Evolutionary conservation across 2,797 vertebrate genomes (phyloP), one percentile per base, ranked within the genome.

Genomic region (Oryzias dopingdopingensis): DNA sequence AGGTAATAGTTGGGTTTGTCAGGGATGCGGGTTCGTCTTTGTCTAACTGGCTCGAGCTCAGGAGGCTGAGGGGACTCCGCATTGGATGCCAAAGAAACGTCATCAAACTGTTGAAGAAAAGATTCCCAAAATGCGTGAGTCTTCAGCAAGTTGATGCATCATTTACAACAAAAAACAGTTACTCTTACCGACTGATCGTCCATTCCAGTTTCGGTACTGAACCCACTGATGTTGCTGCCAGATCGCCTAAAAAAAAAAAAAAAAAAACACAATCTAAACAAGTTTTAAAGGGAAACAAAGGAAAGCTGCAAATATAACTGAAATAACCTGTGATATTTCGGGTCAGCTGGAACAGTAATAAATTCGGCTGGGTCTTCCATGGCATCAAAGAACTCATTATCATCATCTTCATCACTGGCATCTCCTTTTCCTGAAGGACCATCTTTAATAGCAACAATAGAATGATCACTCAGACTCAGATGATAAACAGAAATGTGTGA

Each of bases 1-100:
- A 97, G 94, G 83, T 95, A 98, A 70, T 96, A 96, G 87, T 98
- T 97, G 41, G 96, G 96, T 85, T 98, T 97, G 86, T 97, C 93
- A 0, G 95, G 94, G 60, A 98, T 96, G 46, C 92, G 90, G 23
- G 91, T 91, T 72, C 96, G 92, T 77, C 95, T 84, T 90, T 83
- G 95, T 89, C 83, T 92, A 83, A 91, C 88, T 79, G 81, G 92
- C 82, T 89, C 95, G 59, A 79, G 86, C 90, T 80, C 93, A 63
- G 84, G 91, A 63, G 84, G 88, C 87, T 81, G 91, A 6, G 90
- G 85, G 61, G 92, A 92, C 76, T 93, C 92, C 0, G 88, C 80
- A 70, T 91, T 93, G 52, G 92, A 92, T 0, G 88, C 84, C 71
- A 91, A 64, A 16, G 91, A 93, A 40, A 88, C 77, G 51, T 93